These are phyloP conservation scores for Distichodus sexfasciatus DNA, from an alignment of 2,797 vertebrate species.

Conservation along the genomic window DNA sequence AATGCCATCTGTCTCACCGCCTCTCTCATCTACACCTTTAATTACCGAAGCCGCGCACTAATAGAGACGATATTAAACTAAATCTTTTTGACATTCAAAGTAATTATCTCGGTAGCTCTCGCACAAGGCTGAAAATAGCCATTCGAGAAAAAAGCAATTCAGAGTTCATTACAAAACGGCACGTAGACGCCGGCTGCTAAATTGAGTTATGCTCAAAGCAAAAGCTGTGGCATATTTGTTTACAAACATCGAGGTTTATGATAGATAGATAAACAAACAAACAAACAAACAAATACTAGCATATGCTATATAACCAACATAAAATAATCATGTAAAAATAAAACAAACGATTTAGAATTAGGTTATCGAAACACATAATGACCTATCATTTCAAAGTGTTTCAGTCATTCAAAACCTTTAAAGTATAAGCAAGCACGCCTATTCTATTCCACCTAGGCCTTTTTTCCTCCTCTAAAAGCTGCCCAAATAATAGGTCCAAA, in stretches of 20 bases:
- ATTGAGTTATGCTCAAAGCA: constrained; percentile 38
- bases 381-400: neutral
- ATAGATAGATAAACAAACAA: too few species aligned
- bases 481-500: constrained; percentile 31
- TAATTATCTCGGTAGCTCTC: constrained; percentile 92
- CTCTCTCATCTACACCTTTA: constrained; percentile 94
- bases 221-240: constrained; percentile 21
- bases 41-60: constrained; percentile 98
- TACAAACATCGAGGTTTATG: too few species aligned
- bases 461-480: constrained; percentile 24
- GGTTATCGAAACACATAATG: too few species aligned
- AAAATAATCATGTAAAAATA: too few species aligned
- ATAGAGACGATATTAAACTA: constrained; percentile 99
- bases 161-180: constrained; percentile 45
- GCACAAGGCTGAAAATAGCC: constrained; percentile 77
- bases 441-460: neutral
- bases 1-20: constrained; percentile 98
- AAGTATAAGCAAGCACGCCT: neutral
- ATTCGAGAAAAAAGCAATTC: constrained; percentile 47
- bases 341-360: too few species aligned
- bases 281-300: too few species aligned
- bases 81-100: constrained; percentile 99
- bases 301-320: too few species aligned
- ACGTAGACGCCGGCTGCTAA: constrained; percentile 44
- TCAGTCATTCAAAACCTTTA: neutral